Conservation (phyloP, 2,888 invertebrate genomes). For the Nowickia ferox region DNA sequence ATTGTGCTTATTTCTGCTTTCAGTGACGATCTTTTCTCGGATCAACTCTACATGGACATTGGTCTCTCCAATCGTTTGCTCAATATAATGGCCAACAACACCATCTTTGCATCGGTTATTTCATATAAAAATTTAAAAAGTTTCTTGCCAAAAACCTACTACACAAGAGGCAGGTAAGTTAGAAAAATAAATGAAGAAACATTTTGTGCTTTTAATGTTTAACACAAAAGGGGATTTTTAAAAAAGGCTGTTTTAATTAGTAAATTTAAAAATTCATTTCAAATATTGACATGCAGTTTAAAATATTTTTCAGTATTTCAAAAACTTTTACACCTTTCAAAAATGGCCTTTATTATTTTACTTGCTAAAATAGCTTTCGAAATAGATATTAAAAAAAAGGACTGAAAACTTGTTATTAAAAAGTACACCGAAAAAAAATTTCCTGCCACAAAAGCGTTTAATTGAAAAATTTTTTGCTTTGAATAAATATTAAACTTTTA, state of each 20-base stretch:
- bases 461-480: too few species aligned
- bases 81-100: conserved; percentile 82
- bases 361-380: too few species aligned
- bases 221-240: neutral
- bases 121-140: conserved; percentile 83
- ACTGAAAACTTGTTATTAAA: too few species aligned
- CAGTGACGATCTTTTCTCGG: conserved; percentile 83
- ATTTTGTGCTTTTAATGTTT: too few species aligned
- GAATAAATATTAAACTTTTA: too few species aligned
- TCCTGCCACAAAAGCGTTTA: too few species aligned
- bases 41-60: conserved; percentile 83
- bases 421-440: too few species aligned
- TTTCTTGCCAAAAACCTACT: conserved; percentile 83
- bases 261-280: neutral
- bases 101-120: conserved; percentile 82
- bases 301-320: neutral
- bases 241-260: neutral
- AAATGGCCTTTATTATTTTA: too few species aligned
- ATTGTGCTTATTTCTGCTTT: neutral
- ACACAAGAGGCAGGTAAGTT: conserved; percentile 82
- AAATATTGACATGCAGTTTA: too few species aligned
- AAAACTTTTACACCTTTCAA: neutral
- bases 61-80: conserved; percentile 79
- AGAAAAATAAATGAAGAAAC: neutral
- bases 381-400: too few species aligned